A percentile compares a stretch with the other conserved stretches of the same genome.
Evolutionary conservation across 2,797 vertebrate genomes (phyloP).

Genomic region (Arnoldichthys spilopterus): DNA sequence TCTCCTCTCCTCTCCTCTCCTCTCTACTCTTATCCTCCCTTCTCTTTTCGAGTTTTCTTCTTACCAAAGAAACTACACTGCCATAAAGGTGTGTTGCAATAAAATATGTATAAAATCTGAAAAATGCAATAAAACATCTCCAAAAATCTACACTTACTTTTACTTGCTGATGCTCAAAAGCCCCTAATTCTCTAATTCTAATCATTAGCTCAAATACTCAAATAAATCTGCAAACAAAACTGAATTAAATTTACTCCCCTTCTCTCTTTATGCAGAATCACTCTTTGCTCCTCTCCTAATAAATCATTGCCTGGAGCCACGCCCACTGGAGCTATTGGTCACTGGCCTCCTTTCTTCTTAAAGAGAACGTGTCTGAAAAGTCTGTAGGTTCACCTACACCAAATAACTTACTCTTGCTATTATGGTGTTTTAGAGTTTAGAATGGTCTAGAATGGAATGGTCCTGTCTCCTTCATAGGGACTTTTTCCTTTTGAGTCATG

Average conservation of each 20-base stretch:
- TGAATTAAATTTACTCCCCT: not conserved
- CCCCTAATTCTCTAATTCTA: not conserved
- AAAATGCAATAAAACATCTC: constrained; percentile 24
- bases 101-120: not conserved
- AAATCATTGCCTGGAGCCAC: constrained; percentile 80
- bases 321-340: constrained; percentile 69
- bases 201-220: not conserved
- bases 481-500: too few species aligned
- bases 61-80: not conserved
- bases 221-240: not conserved
- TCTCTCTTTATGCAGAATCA: not conserved
- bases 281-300: constrained; percentile 66
- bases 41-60: too few species aligned
- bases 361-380: constrained; percentile 72
- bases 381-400: not conserved
- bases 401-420: too few species aligned
- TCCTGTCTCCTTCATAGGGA: too few species aligned
- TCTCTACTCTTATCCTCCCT: too few species aligned
- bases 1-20: too few species aligned
- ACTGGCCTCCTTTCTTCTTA: constrained; percentile 73
- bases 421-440: too few species aligned
- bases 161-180: too few species aligned
- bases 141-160: too few species aligned
- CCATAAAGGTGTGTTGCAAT: too few species aligned
- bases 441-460: too few species aligned